Evolutionary conservation across 2,888 invertebrate genomes (phyloP).

Genomic region (Antheraea yamamai): DNA sequence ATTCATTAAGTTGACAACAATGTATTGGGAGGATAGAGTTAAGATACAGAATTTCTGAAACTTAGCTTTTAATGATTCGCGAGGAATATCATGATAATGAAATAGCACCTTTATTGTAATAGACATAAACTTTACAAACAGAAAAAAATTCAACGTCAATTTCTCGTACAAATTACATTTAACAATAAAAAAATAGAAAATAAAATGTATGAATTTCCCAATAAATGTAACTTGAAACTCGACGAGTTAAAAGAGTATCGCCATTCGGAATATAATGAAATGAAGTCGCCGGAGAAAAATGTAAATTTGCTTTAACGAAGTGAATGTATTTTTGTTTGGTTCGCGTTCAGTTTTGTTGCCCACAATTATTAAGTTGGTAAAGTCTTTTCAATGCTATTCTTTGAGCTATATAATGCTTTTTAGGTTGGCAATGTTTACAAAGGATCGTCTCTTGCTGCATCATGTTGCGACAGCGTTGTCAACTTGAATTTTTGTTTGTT

Average conservation of each 20-base stretch:
- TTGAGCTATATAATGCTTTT: conserved; percentile 3
- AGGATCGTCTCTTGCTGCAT: conserved; percentile 33
- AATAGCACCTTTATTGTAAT: not conserved
- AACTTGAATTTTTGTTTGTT: conserved; percentile 49
- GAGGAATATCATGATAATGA: not conserved
- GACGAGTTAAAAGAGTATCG: conserved; percentile 41
- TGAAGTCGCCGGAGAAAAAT: conserved; percentile 62
- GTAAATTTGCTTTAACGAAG: conserved; percentile 75
- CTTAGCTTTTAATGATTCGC: no score
- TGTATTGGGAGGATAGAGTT: no score
- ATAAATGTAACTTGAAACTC: conserved; percentile 9
- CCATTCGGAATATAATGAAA: conserved; percentile 51
- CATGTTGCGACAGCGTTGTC: conserved; percentile 31
- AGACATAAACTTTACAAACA: not conserved
- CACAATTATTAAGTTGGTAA: conserved; percentile 42
- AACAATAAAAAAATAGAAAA: not conserved
- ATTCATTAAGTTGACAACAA: no score
- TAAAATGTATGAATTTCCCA: conserved; percentile 9
- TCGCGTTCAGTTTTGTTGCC: conserved; percentile 39
- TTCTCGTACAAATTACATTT: not conserved
- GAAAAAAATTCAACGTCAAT: not conserved
- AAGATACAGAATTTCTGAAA: no score
- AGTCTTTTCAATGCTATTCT: conserved; percentile 38
- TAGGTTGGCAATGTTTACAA: conserved; percentile 28
- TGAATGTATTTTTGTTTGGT: conserved; percentile 62